These are phyloP conservation scores for Drosophila lutescens DNA, from an alignment of 2,888 invertebrate genomes.

Conservation along the genomic window DNA sequence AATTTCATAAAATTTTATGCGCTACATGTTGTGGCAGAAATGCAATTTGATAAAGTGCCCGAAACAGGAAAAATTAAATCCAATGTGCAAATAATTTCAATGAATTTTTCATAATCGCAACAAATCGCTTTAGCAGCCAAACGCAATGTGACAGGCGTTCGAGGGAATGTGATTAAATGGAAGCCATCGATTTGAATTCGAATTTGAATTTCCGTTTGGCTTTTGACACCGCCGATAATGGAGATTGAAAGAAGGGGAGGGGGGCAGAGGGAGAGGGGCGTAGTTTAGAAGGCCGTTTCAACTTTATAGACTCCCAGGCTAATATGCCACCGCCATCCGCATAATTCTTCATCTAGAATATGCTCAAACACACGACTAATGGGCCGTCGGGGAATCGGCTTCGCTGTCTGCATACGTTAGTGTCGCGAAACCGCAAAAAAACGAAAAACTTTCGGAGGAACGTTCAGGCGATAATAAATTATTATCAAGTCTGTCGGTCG, in stretches of 20 bases:
- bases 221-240: constrained; percentile 6
- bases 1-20: constrained; percentile 74
- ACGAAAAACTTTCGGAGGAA: constrained; percentile 31
- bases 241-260: not conserved
- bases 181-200: constrained; percentile 18
- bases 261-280: too few relatives aligned
- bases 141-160: constrained; percentile 8
- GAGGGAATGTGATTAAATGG: constrained; percentile 29
- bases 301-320: constrained; percentile 28
- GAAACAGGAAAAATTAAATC: constrained; percentile 49
- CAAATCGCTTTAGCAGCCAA: constrained; percentile 25
- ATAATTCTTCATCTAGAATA: constrained; percentile 76
- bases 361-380: constrained; percentile 75
- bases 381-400: constrained; percentile 68
- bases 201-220: constrained; percentile 13
- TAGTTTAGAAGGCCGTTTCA: constrained; percentile 4
- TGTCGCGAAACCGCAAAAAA: constrained; percentile 24
- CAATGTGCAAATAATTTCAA: constrained; percentile 45
- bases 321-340: constrained; percentile 46
- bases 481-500: constrained; percentile 76
- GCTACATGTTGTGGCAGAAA: constrained; percentile 44
- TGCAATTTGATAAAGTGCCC: constrained; percentile 66
- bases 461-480: constrained; percentile 74
- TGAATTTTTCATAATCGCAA: constrained; percentile 39
- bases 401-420: constrained; percentile 47